phyloP scores from a whole-genome alignment of 1,140 invertebrate genomes.

The Papilio glaucus region DNA sequence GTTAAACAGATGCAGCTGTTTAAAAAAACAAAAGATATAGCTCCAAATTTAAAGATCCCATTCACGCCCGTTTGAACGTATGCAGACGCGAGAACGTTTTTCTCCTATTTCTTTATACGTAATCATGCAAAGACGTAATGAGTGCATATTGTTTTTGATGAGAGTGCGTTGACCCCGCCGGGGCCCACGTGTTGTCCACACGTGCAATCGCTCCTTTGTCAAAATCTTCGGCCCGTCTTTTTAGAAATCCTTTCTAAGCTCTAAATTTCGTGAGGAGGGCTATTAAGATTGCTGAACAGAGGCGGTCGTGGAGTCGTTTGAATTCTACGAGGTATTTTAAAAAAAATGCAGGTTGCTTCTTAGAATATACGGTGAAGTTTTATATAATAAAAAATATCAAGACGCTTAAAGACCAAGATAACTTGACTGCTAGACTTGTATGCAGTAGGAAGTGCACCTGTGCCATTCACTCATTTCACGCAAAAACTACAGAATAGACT shows the following conservation, averaged over 20 bases:
- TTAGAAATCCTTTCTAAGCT: slow-evolving; percentile 62
- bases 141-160: slow-evolving; percentile 59
- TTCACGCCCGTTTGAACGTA: slow-evolving; percentile 38
- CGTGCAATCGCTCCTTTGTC: slow-evolving; percentile 65
- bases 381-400: too few species aligned
- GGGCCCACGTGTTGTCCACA: slow-evolving; percentile 67
- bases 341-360: too few species aligned
- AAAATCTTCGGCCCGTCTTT: slow-evolving; percentile 59
- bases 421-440: too few species aligned
- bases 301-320: slow-evolving; percentile 45
- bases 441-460: too few species aligned
- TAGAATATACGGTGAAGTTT: too few species aligned
- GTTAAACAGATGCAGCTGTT: slow-evolving; percentile 51
- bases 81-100: slow-evolving; percentile 23
- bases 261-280: slow-evolving; percentile 68
- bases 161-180: slow-evolving; percentile 55
- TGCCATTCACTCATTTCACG: too few species aligned
- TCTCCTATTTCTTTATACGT: slow-evolving; percentile 49
- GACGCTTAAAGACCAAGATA: too few species aligned
- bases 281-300: slow-evolving; percentile 46
- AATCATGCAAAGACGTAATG: slow-evolving; percentile 53
- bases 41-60: slow-evolving; percentile 47
- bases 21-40: slow-evolving; percentile 58
- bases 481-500: too few species aligned
- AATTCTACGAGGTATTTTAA: too few species aligned